Conservation (phyloP, 2,888 invertebrate species). For the Linyphia triangularis region DNA sequence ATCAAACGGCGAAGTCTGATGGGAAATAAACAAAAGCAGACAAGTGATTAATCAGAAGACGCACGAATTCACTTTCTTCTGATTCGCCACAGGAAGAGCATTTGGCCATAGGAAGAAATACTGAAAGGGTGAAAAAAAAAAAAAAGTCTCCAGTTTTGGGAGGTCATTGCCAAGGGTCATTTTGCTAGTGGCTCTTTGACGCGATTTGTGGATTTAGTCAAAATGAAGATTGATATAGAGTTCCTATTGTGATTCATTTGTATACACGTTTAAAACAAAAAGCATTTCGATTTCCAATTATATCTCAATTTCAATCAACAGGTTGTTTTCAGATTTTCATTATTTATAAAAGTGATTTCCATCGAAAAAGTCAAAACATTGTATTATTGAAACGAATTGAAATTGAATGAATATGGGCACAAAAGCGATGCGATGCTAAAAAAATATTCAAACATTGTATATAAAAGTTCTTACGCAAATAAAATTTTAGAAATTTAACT, state of each 20-base stretch:
- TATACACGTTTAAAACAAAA: background rate
- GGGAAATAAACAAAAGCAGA: constrained; percentile 23
- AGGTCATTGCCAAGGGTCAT: background rate
- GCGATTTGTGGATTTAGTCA: background rate
- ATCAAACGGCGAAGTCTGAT: background rate
- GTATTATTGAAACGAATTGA: no score
- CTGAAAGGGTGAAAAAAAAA: background rate
- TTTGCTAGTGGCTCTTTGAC: background rate
- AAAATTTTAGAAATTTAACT: no score
- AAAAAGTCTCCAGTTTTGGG: background rate
- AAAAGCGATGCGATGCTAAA: no score
- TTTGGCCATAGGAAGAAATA: no score
- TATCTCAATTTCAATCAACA: no score
- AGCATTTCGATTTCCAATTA: no score
- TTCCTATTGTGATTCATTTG: background rate
- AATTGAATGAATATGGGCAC: no score
- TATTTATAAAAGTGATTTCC: no score
- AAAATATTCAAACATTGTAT: no score
- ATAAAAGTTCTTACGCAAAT: no score
- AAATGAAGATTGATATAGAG: background rate
- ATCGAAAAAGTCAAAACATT: no score
- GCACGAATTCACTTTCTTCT: constrained; percentile 23
- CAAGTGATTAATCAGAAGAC: constrained; percentile 18
- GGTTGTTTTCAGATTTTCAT: no score
- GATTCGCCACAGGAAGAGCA: background rate